A percentile compares a stretch with the other conserved stretches of the same genome.
These are phyloP conservation scores for Drosophila varians DNA, from an alignment of 1,140 invertebrate species.

Conservation along the genomic window DNA sequence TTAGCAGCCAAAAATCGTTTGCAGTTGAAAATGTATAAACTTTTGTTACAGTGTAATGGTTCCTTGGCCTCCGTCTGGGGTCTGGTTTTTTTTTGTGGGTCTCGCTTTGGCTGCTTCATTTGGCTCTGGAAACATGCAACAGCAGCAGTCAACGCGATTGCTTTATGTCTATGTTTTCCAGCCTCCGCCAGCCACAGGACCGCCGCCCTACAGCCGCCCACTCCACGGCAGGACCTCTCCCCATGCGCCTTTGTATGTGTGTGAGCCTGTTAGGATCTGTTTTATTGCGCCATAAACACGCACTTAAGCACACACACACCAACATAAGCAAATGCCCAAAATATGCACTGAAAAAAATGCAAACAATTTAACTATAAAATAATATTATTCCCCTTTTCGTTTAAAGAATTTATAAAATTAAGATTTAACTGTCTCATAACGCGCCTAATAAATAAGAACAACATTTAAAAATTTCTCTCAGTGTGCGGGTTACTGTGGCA, in stretches of 20 bases:
- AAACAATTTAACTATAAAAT: too few relatives aligned
- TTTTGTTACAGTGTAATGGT: slow-evolving; percentile 6
- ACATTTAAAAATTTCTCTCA: not conserved
- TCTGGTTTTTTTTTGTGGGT: slow-evolving; percentile 36
- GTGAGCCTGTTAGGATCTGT: slow-evolving; percentile 73
- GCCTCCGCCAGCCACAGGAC: not conserved
- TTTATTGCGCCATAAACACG: slow-evolving; percentile 80
- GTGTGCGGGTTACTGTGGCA: slow-evolving; percentile 14
- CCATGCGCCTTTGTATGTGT: slow-evolving; percentile 29
- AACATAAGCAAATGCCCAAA: slow-evolving; percentile 30
- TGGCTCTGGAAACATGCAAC: slow-evolving; percentile 63
- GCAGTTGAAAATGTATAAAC: too few relatives aligned
- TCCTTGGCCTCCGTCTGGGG: slow-evolving; percentile 21
- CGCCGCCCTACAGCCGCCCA: not conserved
- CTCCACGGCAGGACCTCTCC: not conserved
- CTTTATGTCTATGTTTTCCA: slow-evolving; percentile 35
- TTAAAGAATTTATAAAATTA: too few relatives aligned
- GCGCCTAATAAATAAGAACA: not conserved
- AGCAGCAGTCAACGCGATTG: slow-evolving; percentile 48
- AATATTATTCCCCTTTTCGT: too few relatives aligned
- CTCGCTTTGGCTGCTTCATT: slow-evolving; percentile 65
- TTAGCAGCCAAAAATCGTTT: too few relatives aligned
- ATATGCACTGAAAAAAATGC: not conserved
- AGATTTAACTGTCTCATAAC: too few relatives aligned
- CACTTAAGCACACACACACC: slow-evolving; percentile 70